Conservation (phyloP, 2,797 vertebrate genomes). For the Lepus townsendii region DNA sequence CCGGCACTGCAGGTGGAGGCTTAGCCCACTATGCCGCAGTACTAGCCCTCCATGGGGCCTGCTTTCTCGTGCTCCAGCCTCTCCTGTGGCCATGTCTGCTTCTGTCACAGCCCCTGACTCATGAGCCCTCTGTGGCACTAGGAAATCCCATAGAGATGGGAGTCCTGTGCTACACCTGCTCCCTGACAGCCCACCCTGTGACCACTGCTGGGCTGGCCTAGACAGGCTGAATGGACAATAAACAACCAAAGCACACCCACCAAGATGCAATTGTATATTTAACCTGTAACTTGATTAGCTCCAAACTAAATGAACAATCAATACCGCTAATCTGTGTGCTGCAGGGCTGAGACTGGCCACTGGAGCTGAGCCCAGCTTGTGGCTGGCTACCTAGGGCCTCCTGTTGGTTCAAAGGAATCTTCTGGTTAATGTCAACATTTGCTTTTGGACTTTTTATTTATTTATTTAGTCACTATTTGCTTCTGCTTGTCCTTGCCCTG, state of each 20-base stretch:
- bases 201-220: not conserved
- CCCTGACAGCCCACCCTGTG: not conserved
- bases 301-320: constrained; percentile 1
- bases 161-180: not conserved
- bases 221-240: not conserved
- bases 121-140: rapidly evolving
- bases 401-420: constrained; percentile 74
- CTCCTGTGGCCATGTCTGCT: not conserved
- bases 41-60: not conserved
- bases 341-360: rapidly evolving
- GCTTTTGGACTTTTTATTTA: constrained; percentile 49
- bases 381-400: not conserved
- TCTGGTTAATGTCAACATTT: constrained; percentile 80
- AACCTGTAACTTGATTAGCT: constrained; percentile 58
- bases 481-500: constrained; percentile 89
- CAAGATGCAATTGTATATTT: constrained; percentile 69
- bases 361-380: not conserved
- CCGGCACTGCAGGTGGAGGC: too few species aligned
- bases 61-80: not conserved
- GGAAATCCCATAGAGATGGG: not conserved
- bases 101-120: not conserved
- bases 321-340: not conserved
- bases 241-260: constrained; percentile 34
- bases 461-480: constrained; percentile 80
- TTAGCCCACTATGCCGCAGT: too few species aligned